Evolutionary conservation across 2,113 vertebrate species (phyloP).

Genomic region (Calidris pygmaea): DNA sequence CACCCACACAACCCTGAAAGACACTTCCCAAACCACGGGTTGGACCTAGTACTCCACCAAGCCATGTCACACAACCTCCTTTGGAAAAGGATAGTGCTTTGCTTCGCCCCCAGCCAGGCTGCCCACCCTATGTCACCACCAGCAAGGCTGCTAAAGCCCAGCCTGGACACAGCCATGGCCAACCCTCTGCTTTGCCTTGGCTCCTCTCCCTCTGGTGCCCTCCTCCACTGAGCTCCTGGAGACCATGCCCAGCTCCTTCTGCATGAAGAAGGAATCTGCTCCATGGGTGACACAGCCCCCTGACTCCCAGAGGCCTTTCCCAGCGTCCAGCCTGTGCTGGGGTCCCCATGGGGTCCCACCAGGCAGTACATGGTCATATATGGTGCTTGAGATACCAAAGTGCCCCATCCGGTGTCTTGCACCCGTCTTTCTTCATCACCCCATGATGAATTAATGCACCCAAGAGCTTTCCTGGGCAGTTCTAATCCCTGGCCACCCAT

Average conservation of each 20-base stretch:
- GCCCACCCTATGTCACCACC: not conserved
- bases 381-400: not conserved
- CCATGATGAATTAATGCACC: not conserved
- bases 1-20: not conserved
- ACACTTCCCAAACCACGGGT: not conserved
- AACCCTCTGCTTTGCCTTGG: not conserved
- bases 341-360: not conserved
- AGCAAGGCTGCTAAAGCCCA: not conserved
- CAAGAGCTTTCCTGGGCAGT: not conserved
- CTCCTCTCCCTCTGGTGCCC: not conserved
- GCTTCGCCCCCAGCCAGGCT: not conserved
- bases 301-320: not conserved
- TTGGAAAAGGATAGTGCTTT: not conserved
- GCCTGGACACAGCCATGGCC: not conserved
- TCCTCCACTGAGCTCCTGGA: not conserved
- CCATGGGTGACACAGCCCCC: not conserved
- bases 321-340: accelerated
- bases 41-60: no score
- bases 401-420: accelerated
- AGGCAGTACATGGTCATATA: not conserved
- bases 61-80: not conserved
- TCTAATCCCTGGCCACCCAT: not conserved
- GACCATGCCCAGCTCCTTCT: not conserved
- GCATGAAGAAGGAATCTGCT: not conserved
- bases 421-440: not conserved